Base-by-base conservation (phyloP, 30 jellyfish, hydroid and myxozoan species). In the Cassiopea xamachana region DNA sequence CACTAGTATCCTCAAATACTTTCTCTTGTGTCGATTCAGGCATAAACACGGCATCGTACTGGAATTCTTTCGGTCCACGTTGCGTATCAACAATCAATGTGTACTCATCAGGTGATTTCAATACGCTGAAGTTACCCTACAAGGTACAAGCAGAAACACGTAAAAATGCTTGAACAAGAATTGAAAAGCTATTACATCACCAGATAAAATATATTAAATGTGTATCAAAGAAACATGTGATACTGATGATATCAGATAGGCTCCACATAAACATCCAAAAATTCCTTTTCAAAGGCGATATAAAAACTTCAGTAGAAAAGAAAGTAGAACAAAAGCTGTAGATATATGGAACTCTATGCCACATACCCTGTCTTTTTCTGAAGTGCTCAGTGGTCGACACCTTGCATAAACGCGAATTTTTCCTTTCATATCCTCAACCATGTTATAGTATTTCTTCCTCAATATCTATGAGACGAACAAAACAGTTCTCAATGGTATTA, bases 341-440 rank as follows among this genome's bases (percentile, higher is more conserved):
- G 64, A 10, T 6, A 55, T 3, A 55, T 55, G 8, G 8, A 13
- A 64, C 15, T 14, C 74, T 27, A 64, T 64, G 15, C 2, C 8
- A 81, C 98, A 61, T 72, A 95, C 99, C 80, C 99, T 81, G 0
- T 95, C 99, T 15, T 62, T 77, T 73, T 95, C 99, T 10, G 99
- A 91, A 45, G 93, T 91, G 82, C 99, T 95, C 83, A 95, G 73
- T 46, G 99, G 99, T 47, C 99, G 80, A 27, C 97, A 92, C 73
- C 99, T 87, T 17, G 99, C 99, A 71, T 95, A 95, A n/a, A 95
- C 99, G 14, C 99, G 90, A 67, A 95, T 95, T 71, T 95, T 95
- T 48, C 99, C 99, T 61, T 95, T 95, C 99, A 95, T 95, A 47
- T 95, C 99, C 82, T 95, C 99, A 46, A 95, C 98, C 95, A 95